Base-by-base conservation (phyloP, 2,888 invertebrate genomes). In the Andrena dorsata region DNA sequence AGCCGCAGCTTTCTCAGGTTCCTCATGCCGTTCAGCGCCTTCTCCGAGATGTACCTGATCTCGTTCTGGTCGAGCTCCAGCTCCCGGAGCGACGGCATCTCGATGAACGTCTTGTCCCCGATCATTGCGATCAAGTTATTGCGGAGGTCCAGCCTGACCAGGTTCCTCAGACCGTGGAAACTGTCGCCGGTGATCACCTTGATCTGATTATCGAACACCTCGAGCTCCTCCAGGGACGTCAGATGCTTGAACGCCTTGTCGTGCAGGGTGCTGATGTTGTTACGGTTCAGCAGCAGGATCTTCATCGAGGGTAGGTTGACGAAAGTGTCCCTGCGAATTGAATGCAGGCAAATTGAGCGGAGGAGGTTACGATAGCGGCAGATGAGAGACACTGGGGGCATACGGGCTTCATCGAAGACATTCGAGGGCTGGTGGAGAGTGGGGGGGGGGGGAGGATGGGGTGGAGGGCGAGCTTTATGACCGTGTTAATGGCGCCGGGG, bases 231-330 rank as follows among this genome's bases (percentile, higher is more conserved):
- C 71, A 98, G 95, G 90, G 97, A 96, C 72, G 95, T 95, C 92
- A 97, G 95, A 86, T 97, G 95, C 88, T 95, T 95, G 91, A 97
- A 98, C 28, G 98, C 97, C 83, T 97, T 97, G 83, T 98, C 98
- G 89, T 98, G 98, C 84, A 98, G 95, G 49, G 96, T 95, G 82
- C 97, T 96, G 87, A 99, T 95, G 92, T 97, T 97, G 94, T 99
- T 99, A 92, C 97, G 97, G 89, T 98, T 97, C 70, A 99, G 95
- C 84, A 96, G 96, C 56, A 99, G 95, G 83, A 97, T 96, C 89
- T 96, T 96, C 84, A 97, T 94, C 74, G 95, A 95, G 0, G 97
- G 97, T 74, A 97, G 93, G 92, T 97, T 96, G 64, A 96, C 95
- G 93, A 98, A 98, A 0, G 96, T 96, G 89, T 96, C 96, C 70